Evolutionary conservation across 2,888 invertebrate genomes (phyloP), one percentile per base, ranked within the genome.

Genomic region (Drosophila vallismaia): DNA sequence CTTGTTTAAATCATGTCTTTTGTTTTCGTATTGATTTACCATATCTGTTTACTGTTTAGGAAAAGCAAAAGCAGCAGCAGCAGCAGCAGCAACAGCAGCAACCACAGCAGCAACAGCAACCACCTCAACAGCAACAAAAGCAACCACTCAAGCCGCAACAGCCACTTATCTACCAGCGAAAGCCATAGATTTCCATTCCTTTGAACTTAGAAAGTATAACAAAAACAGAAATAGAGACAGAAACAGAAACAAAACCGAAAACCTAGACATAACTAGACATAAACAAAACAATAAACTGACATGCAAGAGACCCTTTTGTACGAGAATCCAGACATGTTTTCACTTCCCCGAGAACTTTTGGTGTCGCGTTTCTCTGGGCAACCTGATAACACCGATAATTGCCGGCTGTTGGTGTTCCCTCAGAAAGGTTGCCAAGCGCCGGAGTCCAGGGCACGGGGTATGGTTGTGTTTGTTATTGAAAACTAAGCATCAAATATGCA

Each of bases 51-150:
- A 10, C 4, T 19, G 9, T 19, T 19, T 9, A 44, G n/a, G 60
- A 48, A n/a, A 91, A 91, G 58, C 90, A 90, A 42, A 87, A 89
- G 57, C 88, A 90, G 14, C 88, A 86, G 59, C 74, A 86, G 54
- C 84, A 82, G 0, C 86, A 75, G 9, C 55, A 75, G 0, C 77
- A 75, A 12, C 77, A 87, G 44, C 77, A 71, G n/a, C 81, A 74
- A 28, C 73, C 69, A 0, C 71, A 69, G 0, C 79, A 76, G 33
- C 64, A 40, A 3, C 6, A 28, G 24, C 45, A 26, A 14, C 56
- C 45, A 29, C 26, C 19, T 14, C 26, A 19, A 19, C 19, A 19
- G 19, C 19, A 19, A 2, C 19, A 19, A 19, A 19, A 19, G 19
- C 19, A 19, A 19, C 19, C 19, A 19, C 19, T 19, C 3, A 19